A percentile compares a stretch with the other conserved stretches of the same genome.
Evolutionary conservation across 2,797 vertebrate genomes (phyloP).

Genomic region (Poecilia gillii): DNA sequence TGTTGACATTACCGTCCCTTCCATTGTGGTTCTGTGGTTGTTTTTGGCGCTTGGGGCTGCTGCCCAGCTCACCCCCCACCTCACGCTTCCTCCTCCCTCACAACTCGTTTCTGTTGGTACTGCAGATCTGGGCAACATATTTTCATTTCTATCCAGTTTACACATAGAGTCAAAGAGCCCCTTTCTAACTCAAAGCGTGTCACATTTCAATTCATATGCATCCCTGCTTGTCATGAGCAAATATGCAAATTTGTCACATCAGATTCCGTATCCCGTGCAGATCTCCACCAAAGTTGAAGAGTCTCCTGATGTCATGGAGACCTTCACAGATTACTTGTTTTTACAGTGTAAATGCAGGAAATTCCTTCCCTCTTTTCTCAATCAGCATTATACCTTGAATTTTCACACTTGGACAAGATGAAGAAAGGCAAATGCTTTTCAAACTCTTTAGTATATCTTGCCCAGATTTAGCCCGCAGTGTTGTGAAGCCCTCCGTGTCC

Average conservation of each 20-base stretch:
- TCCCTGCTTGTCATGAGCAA: background rate
- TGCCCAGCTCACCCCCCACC: constrained; percentile 13
- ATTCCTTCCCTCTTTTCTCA: background rate
- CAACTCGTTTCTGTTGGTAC: constrained; percentile 57
- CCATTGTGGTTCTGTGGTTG: constrained; percentile 59
- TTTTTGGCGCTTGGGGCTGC: constrained; percentile 39
- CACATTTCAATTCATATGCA: background rate
- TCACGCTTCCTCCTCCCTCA: constrained; percentile 1
- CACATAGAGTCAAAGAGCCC: background rate
- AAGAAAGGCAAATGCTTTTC: background rate
- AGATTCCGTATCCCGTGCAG: background rate
- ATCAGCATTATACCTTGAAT: background rate
- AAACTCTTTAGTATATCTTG: constrained; percentile 40
- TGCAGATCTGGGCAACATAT: constrained; percentile 72
- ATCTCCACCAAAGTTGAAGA: background rate
- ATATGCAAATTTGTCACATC: background rate
- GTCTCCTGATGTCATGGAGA: background rate
- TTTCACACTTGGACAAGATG: background rate
- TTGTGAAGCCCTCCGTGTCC: constrained; percentile 45
- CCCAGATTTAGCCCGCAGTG: constrained; percentile 69
- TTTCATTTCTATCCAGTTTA: background rate
- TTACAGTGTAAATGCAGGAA: background rate
- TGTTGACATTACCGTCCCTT: constrained; percentile 55
- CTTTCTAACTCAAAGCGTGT: background rate
- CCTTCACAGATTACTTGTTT: background rate